Evolutionary conservation across 2,797 vertebrate species (phyloP), one percentile per base, ranked within the genome.

Genomic region (Eurystomus glaucurus): DNA sequence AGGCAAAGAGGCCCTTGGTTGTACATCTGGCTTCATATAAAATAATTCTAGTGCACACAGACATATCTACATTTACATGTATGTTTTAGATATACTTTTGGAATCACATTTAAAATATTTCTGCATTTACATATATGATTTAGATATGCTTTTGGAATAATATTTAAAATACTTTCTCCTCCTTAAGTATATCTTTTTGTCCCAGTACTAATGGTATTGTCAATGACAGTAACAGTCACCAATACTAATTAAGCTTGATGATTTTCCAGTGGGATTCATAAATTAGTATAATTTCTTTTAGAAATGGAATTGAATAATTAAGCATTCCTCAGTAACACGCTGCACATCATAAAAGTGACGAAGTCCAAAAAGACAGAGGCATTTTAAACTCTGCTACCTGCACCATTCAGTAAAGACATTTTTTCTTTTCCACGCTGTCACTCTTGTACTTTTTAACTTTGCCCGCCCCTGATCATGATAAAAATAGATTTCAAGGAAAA

Each of bases 401-500:
- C 46, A 69, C 3, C 3, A 33, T 43, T 41, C 68, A 51, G 14
- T 45, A 74, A 58, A 75, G 64, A 28, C 8, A 4, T 65, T 93
- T 89, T 91, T 74, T 61, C 61, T 77, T 76, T 79, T 62, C 39
- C 37, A 17, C 31, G 33, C 52, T 66, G 43, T 51, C 51, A 70
- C 23, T 70, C 61, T 37, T 37, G 51, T 20, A 68, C 60, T 78
- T 94, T 82, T 87, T 78, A 87, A 84, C 90, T 90, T 43, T 87
- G 68, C 41, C 37, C 1, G 1, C 43, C 51, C 39, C 57, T n/a
- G 65, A 77, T 79, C 48, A 66, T 1, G 60, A 91, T n/a, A 95
- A 94, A 96, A 97, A 93, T 89, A 90, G 78, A 76, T 95, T 90
- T 58, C 55, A 81, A 85, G 81, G 69, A 94, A 95, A 97, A 95